Evolutionary conservation across 2,888 invertebrate species (phyloP), one percentile per base, ranked within the genome.

Genomic region (Andrena dorsata): DNA sequence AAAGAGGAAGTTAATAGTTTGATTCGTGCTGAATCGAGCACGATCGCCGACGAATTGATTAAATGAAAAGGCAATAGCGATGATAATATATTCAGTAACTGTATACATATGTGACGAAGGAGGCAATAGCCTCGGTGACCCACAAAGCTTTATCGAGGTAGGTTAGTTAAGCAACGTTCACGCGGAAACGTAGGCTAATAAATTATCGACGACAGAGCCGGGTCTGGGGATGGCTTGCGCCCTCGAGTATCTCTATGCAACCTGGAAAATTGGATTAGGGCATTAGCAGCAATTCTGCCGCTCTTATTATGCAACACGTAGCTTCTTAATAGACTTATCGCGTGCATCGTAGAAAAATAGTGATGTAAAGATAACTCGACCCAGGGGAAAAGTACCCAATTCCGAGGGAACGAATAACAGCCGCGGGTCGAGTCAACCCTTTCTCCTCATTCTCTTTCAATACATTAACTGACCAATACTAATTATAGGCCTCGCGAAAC

Each of bases 231-330:
- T 77, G 82, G 76, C 70, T 76, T 80, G 76, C 66, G 60, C 82
- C 71, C 73, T 80, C 78, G 80, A 84, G 81, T 69, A 73, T 85
- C 82, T 86, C 87, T 74, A 75, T 73, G 84, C 82, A 86, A 88
- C 82, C 80, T 80, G 79, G 86, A 87, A 89, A 90, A 91, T 91
- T 90, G 89, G 89, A 92, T 92, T 88, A 90, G 63, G 58, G 79
- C 76, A 80, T 84, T 85, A 83, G 70, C 83, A 79, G 77, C 85
- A 83, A 85, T 90, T 88, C 77, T 65, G 51, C 56, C 56, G 51
- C 82, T 61, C 76, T 80, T 79, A 78, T 90, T 90, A 85, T 84
- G 88, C 86, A 87, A 87, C 85, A 82, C 84, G 85, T 87, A 84
- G 82, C 79, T 85, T 32, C 73, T 79, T 88, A 84, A 86, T 77